Base-by-base conservation (phyloP, 2,113 vertebrate species). In the Tragelaphus scriptus region DNA sequence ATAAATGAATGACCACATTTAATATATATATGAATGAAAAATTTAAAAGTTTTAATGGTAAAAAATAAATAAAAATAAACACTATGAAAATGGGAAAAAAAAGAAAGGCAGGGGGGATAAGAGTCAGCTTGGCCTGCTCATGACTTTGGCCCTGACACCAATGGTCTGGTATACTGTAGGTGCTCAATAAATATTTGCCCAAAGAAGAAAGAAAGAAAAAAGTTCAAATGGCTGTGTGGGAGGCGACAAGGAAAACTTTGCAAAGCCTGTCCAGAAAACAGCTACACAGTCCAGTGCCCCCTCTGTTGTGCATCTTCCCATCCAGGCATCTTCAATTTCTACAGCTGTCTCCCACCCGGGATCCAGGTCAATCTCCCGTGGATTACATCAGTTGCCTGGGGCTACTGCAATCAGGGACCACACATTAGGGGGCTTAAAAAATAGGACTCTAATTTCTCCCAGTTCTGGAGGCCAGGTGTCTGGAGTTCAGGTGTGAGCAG, bases 251-350 rank as follows among this genome's bases (percentile, higher is more conserved):
- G 40, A 13, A 36, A 44, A 28, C 32, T 81, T 25, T 25, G 58
- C 58, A 10, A 30, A 53, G 23, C n/a, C 40, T 94, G 53, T 55
- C 11, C 3, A 2, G 14, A 40, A 30, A 32, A 25, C 25, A 28
- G 21, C 44, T 10, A 2, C 7, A 16, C 17, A 79, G 56, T 12
- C 68, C 40, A 1, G 32, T 7, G 44, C 3, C 11, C 7, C 44
- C 11, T 28, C 56, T n/a, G 32, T 12, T 30, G 17, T 23, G 44
- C 30, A 28, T 26, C 56, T 17, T 51, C 56, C 32, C 40, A 3
- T 21, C 13, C 17, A 5, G 56, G n/a, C 6, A 6, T 11, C 56
- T 13, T 26, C 2, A 0, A 28, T 53, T 25, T n/a, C 59, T n/a
- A 15, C 28, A 44, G 13, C 58, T 32, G 21, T 32, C 85, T 53